phyloP scores from a whole-genome alignment of 2,113 vertebrate genomes.

The Melanocharis versteri region DNA sequence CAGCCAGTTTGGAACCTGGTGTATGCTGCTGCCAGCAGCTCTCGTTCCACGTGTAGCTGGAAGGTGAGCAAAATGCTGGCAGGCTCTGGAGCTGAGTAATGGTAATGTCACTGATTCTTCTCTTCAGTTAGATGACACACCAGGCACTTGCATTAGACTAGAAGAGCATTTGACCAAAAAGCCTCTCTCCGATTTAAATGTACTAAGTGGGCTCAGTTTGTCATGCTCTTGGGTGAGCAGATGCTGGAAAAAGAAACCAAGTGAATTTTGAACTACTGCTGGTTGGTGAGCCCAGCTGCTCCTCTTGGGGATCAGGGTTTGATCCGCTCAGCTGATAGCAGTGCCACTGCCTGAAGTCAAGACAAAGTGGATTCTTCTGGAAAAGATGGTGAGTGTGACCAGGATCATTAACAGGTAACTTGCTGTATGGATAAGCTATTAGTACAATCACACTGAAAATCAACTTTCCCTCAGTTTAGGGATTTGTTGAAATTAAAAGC shows the following conservation, averaged over 20 bases:
- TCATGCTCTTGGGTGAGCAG: neutral
- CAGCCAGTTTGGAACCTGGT: neutral
- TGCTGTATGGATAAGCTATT: neutral
- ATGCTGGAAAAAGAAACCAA: neutral
- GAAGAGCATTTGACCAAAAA: neutral
- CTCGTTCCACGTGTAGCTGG: fast-evolving
- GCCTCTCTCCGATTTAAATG: neutral
- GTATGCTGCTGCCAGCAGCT: neutral
- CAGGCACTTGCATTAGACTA: neutral
- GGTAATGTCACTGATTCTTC: neutral
- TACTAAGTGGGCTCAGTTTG: neutral
- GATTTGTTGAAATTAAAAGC: neutral
- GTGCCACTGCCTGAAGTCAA: neutral
- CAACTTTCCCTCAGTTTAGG: neutral
- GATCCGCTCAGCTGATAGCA: neutral
- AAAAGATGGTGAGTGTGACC: neutral
- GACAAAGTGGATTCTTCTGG: neutral
- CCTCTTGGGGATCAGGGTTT: neutral
- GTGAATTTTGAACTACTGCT: neutral
- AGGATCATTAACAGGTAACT: neutral
- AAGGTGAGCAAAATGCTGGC: neutral
- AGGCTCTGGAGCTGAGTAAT: neutral
- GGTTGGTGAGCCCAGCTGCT: neutral
- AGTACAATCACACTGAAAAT: neutral
- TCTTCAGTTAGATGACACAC: neutral